These are phyloP conservation scores for Neoarius graeffei DNA, from an alignment of 2,113 vertebrate species.

Conservation along the genomic window DNA sequence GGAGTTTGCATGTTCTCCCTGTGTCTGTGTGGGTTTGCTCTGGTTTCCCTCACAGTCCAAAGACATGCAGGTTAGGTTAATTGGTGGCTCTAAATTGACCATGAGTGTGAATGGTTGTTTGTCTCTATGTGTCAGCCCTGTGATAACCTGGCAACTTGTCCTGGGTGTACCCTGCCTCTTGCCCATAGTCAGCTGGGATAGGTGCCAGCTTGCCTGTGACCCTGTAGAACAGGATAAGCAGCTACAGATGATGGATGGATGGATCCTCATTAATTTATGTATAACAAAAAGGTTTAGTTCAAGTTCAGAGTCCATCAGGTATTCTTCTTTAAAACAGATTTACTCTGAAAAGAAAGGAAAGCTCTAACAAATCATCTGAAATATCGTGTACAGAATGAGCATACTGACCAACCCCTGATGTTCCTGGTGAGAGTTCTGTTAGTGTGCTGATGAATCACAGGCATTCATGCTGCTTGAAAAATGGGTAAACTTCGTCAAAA, in stretches of 20 bases:
- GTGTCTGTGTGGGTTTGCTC: too few relatives aligned
- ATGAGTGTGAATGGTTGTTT: too few relatives aligned
- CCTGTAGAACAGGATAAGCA: too few relatives aligned
- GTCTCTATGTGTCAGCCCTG: too few relatives aligned
- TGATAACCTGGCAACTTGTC: too few relatives aligned
- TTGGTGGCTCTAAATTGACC: too few relatives aligned
- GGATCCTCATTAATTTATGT: background rate
- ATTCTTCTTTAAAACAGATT: background rate
- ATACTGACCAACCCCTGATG: constrained; percentile 24
- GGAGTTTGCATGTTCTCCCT: too few relatives aligned
- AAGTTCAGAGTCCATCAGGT: background rate
- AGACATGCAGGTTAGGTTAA: too few relatives aligned
- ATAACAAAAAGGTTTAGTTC: background rate
- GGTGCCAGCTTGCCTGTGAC: too few relatives aligned
- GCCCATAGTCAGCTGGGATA: too few relatives aligned
- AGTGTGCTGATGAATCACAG: constrained; percentile 26
- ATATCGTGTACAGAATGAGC: background rate
- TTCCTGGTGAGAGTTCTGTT: constrained; percentile 24
- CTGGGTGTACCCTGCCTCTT: too few relatives aligned
- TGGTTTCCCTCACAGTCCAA: too few relatives aligned
- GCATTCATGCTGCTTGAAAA: constrained; percentile 29
- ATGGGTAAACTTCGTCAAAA: constrained; percentile 20
- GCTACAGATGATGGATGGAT: background rate
- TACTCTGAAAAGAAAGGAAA: constrained; percentile 6
- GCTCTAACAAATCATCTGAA: background rate